Base-by-base conservation (phyloP, 2,888 invertebrate species). In the Amphipyra tragopoginis region DNA sequence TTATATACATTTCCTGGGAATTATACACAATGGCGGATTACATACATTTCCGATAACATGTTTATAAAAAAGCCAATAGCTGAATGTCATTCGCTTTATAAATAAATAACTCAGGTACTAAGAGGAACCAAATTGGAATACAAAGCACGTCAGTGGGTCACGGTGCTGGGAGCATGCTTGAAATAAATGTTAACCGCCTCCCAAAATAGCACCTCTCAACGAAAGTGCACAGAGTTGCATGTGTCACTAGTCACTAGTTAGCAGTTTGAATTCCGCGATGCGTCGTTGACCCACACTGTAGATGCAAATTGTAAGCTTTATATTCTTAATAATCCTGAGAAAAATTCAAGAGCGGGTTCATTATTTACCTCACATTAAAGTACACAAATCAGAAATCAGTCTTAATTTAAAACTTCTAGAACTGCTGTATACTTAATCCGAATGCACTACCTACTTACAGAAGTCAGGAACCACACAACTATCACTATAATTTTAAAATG, bases 61-160 rank as follows among this genome's bases (percentile, higher is more conserved):
- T 21, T 21, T 21, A 21, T n/a, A 21, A 21, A 21, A 21, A 21
- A 21, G 21, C 2, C 21, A 21, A 21, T 21, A 2, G 21, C 21
- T 21, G 21, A 21, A 21, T 21, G 21, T 21, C 21, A 21, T 21
- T 21, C 21, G 21, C 3, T 21, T 21, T 21, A 21, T 21, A 21
- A 21, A 21, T 21, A 21, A 82, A 78, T 70, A 64, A 82, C 70
- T 80, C 85, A 86, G 88, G 85, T 87, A 86, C 71, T 74, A 70
- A 69, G 68, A 81, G 74, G 70, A 71, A 83, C 84, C 73, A 81
- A 86, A 81, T 86, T 84, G 83, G 87, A 89, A 87, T 87, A 90
- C 89, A 88, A 86, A 84, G 79, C 85, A 84, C 85, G 86, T 80
- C 88, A 92, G 84, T 93, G 87, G 92, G 93, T 93, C 91, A 93